These are phyloP conservation scores for Nebria ingens DNA, from an alignment of 1,140 invertebrate genomes.

Conservation along the genomic window DNA sequence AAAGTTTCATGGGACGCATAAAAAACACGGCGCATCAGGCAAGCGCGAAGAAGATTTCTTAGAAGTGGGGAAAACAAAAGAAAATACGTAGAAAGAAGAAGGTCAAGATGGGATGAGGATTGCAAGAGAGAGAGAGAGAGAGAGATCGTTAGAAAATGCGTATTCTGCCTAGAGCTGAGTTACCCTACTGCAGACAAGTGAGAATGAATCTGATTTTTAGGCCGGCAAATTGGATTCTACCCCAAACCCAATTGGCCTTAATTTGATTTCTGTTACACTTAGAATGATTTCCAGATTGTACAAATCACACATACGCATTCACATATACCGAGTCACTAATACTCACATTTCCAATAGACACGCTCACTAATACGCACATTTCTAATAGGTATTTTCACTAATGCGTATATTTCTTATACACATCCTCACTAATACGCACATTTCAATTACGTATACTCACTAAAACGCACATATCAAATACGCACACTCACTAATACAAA, in stretches of 20 bases:
- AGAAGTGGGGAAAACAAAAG: background rate
- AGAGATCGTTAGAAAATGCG: background rate
- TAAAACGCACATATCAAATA: too few species aligned
- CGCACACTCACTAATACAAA: too few species aligned
- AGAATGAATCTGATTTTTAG: constrained; percentile 5
- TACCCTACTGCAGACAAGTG: constrained; percentile 1
- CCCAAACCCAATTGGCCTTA: background rate
- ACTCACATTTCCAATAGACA: background rate
- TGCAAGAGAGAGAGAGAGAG: too few species aligned
- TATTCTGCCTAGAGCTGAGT: background rate
- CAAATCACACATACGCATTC: background rate
- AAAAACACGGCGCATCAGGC: background rate
- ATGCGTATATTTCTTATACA: too few species aligned
- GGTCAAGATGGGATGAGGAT: background rate
- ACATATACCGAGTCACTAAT: background rate
- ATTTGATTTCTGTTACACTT: constrained; percentile 2
- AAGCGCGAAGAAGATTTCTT: background rate
- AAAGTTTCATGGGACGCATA: background rate
- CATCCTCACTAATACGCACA: too few species aligned
- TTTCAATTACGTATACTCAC: too few species aligned
- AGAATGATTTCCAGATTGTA: constrained; percentile 1
- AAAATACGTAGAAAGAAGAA: background rate
- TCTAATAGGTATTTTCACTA: too few species aligned
- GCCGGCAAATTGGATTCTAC: constrained; percentile 1
- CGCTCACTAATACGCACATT: too few species aligned